Evolutionary conservation across 2,888 invertebrate species (phyloP), one percentile per base, ranked within the genome.

Genomic region (Crioceris asparagi): DNA sequence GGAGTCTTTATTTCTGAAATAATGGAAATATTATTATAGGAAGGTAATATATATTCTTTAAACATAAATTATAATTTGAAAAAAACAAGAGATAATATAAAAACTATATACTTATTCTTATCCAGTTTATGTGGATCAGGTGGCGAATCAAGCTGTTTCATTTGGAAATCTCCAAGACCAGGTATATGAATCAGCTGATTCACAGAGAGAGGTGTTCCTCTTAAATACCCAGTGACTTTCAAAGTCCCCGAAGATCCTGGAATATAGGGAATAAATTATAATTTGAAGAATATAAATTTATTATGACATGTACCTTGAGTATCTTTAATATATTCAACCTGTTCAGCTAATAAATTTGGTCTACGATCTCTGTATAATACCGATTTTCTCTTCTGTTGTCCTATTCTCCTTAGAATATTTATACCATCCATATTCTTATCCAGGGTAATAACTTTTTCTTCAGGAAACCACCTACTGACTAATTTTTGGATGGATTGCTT

Each of bases 121-220:
- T 67, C 67, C 27, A 75, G 49, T 36, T 75, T 73, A 59, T 79
- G 76, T 2, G 83, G 85, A 65, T 87, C 84, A 42, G 69, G 68
- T 1, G 74, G 67, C 0, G 73, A 72, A 61, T 79, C 78, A 46
- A 96, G 85, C 60, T 81, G 77, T 1, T 71, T 68, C 75, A 98
- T 78, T 68, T 94, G 94, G 59, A 84, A 97, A 57, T 94, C 90
- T 6, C 96, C 96, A 54, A 88, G 72, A 0, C 94, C 94, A 29
- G 90, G 82, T 36, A 98, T 75, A 57, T 98, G 92, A 16, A 98
- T 73, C 36, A 96, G 69, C 43, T 82, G 74, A 65, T 97, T 93
- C 0, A 87, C 92, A 57, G 84, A 83, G 35, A 97, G 64, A 3
- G 83, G 70, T 55, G 76, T 75, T 1, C 93, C 91, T 50, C 91